Conservation (phyloP, 2,113 vertebrate species). For the Saiga tatarica region DNA sequence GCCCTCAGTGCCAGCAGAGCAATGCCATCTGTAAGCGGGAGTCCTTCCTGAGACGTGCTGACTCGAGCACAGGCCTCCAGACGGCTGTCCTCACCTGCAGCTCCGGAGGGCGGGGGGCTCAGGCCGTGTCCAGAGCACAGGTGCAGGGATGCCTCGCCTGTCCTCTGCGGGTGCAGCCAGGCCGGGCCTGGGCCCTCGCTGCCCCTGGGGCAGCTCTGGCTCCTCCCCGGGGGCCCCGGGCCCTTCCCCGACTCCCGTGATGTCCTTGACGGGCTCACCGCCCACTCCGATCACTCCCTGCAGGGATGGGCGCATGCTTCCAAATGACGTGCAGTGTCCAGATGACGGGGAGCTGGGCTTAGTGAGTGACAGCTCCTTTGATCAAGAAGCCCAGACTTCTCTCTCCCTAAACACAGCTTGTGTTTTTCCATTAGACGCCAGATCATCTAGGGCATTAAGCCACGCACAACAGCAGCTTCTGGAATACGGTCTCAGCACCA, state of each 20-base stretch:
- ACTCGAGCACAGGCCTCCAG: neutral
- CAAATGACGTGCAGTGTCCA: neutral
- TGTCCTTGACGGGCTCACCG: neutral
- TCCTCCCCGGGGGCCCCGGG: neutral
- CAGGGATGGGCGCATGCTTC: neutral
- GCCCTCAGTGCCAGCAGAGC: neutral
- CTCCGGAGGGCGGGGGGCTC: no score
- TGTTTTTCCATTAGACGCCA: neutral
- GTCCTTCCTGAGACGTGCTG: neutral
- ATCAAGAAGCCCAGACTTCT: neutral
- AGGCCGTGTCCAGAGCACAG: no score
- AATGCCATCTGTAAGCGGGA: neutral
- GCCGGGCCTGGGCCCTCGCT: no score
- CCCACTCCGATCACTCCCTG: no score
- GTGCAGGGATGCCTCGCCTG: no score
- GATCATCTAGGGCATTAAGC: neutral
- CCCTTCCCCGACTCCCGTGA: fast-evolving
- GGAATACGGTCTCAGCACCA: neutral
- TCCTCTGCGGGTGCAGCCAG: no score
- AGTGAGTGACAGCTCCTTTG: neutral
- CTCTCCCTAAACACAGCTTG: neutral
- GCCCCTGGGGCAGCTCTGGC: neutral
- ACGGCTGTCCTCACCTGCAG: neutral
- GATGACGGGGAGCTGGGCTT: neutral
- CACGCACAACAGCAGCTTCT: neutral